Evolutionary conservation across 2,113 vertebrate species (phyloP).

Genomic region (Pagrus major): DNA sequence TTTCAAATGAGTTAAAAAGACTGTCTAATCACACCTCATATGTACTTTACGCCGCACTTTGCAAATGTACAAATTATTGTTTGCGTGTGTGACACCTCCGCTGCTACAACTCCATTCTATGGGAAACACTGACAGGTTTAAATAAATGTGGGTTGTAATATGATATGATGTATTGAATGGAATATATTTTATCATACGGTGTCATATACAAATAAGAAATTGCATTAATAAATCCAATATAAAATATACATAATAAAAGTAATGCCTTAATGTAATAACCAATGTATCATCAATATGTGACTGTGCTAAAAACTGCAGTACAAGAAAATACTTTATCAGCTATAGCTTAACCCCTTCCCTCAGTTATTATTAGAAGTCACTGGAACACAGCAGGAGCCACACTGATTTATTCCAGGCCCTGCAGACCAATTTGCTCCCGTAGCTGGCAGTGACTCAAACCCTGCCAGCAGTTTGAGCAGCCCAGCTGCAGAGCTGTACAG

Average conservation of each 20-base stretch:
- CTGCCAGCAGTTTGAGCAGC: slow-evolving; percentile 22
- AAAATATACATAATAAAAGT: background rate
- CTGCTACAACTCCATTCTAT: too few species aligned
- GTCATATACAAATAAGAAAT: background rate
- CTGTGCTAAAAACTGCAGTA: background rate
- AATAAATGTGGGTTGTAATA: too few species aligned
- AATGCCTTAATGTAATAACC: background rate
- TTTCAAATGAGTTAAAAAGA: too few species aligned
- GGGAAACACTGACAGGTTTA: too few species aligned
- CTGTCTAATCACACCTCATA: too few species aligned
- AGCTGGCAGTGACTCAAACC: slow-evolving; percentile 21
- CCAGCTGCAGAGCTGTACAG: slow-evolving; percentile 23
- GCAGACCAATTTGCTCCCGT: slow-evolving; percentile 28
- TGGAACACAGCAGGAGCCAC: background rate
- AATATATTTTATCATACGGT: background rate
- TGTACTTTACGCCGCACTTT: too few species aligned
- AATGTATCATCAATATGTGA: background rate
- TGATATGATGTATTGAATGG: too few species aligned
- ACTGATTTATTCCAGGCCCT: slow-evolving; percentile 25
- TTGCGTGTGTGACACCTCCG: too few species aligned
- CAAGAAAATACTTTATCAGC: background rate
- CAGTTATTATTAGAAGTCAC: background rate
- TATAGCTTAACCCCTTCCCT: background rate
- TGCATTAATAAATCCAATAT: background rate
- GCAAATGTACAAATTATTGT: too few species aligned